A percentile compares a stretch with the other conserved stretches of the same genome.
Conservation (phyloP, 2,113 vertebrate species). For the Rhinolophus sinicus region DNA sequence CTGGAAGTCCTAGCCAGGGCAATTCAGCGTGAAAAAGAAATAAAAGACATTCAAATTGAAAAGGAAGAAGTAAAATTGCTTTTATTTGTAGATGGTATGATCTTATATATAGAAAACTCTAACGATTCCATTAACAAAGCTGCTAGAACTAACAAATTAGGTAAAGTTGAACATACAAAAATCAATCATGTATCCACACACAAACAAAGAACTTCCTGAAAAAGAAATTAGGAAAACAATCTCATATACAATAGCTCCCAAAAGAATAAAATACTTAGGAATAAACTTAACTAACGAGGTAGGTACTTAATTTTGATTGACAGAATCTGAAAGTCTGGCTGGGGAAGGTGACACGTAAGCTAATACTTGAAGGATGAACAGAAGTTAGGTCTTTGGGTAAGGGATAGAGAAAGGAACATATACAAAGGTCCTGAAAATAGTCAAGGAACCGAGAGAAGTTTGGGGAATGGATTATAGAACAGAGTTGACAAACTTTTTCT, state of each 20-base stretch:
- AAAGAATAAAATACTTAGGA: background rate
- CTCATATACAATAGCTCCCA: background rate
- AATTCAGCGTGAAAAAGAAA: background rate
- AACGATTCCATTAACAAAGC: background rate
- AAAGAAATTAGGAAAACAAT: background rate
- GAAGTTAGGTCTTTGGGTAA: background rate
- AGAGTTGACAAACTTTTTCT: background rate
- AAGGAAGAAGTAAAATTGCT: background rate
- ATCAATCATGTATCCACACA: background rate
- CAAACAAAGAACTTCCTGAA: background rate
- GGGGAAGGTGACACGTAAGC: background rate
- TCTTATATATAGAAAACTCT: background rate
- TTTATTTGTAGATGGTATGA: background rate
- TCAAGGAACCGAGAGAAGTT: background rate
- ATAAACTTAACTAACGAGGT: background rate
- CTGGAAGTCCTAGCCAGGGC: background rate
- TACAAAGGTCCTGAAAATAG: rapidly evolving
- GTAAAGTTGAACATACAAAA: background rate
- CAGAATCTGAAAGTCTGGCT: background rate
- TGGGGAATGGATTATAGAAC: background rate
- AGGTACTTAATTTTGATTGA: background rate
- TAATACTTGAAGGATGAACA: background rate
- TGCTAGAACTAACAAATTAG: background rate
- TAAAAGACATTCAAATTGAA: background rate
- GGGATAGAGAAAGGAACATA: background rate